Evolutionary conservation across 2,797 vertebrate species (phyloP), one percentile per base, ranked within the genome.

Genomic region (Hirundo rustica): DNA sequence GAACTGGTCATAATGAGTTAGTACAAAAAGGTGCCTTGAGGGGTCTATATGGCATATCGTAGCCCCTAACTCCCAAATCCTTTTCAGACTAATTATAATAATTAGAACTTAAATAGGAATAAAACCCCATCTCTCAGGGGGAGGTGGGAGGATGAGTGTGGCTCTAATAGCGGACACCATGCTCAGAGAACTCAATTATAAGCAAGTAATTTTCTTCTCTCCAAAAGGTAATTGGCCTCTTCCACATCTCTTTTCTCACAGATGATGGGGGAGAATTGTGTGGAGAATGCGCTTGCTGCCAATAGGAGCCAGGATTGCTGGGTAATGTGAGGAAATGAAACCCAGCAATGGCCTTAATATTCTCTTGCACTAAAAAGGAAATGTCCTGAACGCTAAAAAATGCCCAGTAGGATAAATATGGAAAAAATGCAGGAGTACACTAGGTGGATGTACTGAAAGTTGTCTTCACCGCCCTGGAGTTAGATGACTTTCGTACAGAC

Each of bases 21-120:
- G 87, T 88, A 78, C 50, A 71, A 76, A 93, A 96, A 86, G 79
- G 91, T 84, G 77, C 92, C 93, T 90, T 58, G 48, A 89, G 95
- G 95, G 92, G 88, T 95, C 92, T 88, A 76, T 85, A 89, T 88
- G 92, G 94, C 93, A 94, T 89, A 91, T 87, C 79, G 21, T 93
- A 96, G 93, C 95, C 94, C 96, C 96, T 76, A 97, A 96, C 96
- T 97, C 96, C 96, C 95, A 97, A 96, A 96, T 95, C 94, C 88
- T 86, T 95, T 95, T 95, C 86, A 85, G 93, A 92, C 89, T 95
- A 94, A 84, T 96, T 96, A 95, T 95, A 90, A 95, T 93, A 75
- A 82, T 95, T 95, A 93, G 93, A 92, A 96, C 93, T 96, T 94
- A 97, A 96, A 95, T 87, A 93, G 95, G 92, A 97, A 94, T 96